Evolutionary conservation across 2,797 vertebrate species (phyloP).

Genomic region (Manis javanica): DNA sequence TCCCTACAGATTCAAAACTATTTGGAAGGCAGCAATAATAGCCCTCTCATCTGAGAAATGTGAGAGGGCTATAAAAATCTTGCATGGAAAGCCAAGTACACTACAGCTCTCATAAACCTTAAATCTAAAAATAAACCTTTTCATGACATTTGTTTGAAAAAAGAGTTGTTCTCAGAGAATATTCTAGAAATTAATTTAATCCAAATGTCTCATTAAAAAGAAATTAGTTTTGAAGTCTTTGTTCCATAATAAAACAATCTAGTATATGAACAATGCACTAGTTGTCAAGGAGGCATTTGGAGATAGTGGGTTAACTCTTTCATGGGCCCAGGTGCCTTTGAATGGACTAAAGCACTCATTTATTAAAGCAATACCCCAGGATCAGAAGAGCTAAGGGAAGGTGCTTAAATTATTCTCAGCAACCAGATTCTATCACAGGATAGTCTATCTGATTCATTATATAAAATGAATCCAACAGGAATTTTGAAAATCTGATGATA

Average conservation of each 20-base stretch:
- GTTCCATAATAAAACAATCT: slow-evolving; percentile 42
- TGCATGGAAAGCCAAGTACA: slow-evolving; percentile 45
- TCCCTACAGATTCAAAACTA: slow-evolving; percentile 70
- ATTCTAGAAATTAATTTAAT: slow-evolving; percentile 71
- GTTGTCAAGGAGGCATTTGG: background rate
- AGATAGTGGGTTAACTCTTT: background rate
- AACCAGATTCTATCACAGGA: background rate
- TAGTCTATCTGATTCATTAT: background rate
- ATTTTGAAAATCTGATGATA: background rate
- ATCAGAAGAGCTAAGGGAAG: background rate
- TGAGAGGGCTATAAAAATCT: slow-evolving; percentile 64
- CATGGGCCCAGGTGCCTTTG: background rate
- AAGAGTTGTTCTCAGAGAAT: slow-evolving; percentile 59
- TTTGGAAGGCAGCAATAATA: slow-evolving; percentile 74
- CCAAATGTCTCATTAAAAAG: slow-evolving; percentile 41
- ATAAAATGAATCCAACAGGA: background rate
- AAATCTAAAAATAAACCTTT: slow-evolving; percentile 73
- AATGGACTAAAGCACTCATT: background rate
- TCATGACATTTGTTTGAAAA: slow-evolving; percentile 66
- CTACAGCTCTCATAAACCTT: slow-evolving; percentile 52
- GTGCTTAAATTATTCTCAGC: background rate
- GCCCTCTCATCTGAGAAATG: slow-evolving; percentile 56
- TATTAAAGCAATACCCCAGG: background rate
- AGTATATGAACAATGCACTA: background rate
- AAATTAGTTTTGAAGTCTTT: slow-evolving; percentile 30